Base-by-base conservation (phyloP, 2,113 vertebrate genomes). In the Andinoacara biseriatus region DNA sequence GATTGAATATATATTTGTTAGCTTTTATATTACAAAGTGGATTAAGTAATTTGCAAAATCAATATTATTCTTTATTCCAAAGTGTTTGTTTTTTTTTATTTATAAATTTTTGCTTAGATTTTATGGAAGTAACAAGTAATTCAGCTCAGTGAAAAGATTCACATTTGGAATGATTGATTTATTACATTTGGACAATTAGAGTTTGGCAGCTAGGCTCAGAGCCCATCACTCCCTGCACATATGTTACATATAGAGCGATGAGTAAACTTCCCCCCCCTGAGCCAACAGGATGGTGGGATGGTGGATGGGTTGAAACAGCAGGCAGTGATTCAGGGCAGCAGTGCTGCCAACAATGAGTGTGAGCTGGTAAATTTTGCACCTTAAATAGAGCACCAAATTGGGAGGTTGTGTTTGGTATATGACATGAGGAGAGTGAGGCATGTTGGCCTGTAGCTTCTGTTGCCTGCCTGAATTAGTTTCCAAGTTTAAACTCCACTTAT, bases 341-440 rank as follows among this genome's bases (percentile, higher is more conserved):
- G 43, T 72, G 26, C 26, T 1, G 67, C 49, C 67, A 72, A 72
- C 67, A 72, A 18, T 72, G 46, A 46, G 67, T 46, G 67, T 54
- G 67, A 72, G 67, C 26, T 72, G 67, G 67, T 72, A 33, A 72
- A 72, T 72, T 49, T 18, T 33, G 18, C 26, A 54, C 67, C 43
- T 54, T 72, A 72, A 72, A 72, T n/a, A 72, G 46, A 54, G 65
- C 24, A 52, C 29, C 65, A 72, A 31, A 72, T 52, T 72, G 65
- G 24, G 67, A 72, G 26, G 17, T 20, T 72, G 43, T 52, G 43
- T 52, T 72, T 72, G 17, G 26, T 72, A 52, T 52, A 52, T 72
- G 46, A 72, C 26, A 26, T 54, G 17, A 72, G 26, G 65, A 52
- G 46, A 72, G 67, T n/a, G 26, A 72, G 46, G 31, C 10, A 72